These are phyloP conservation scores for Sinopyrophorus schimmeli DNA, from an alignment of 2,888 invertebrate species.

Conservation along the genomic window DNA sequence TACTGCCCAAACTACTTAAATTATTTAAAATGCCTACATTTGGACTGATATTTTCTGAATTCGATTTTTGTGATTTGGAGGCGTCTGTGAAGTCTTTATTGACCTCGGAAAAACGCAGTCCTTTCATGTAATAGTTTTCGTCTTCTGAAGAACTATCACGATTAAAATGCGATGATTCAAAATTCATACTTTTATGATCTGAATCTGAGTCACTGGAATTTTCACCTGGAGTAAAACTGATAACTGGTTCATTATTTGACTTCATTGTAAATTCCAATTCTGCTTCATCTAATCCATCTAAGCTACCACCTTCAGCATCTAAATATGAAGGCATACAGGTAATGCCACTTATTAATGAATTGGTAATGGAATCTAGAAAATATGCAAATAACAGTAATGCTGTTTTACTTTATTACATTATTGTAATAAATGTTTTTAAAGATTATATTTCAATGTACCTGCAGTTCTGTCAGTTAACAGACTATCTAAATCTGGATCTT, in stretches of 20 bases:
- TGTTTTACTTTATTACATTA: no score
- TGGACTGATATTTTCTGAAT: background rate
- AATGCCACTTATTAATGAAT: conserved; percentile 49
- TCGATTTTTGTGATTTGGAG: conserved; percentile 5
- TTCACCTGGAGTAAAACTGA: conserved; percentile 39
- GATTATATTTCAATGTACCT: conserved; percentile 44
- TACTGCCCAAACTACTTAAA: conserved; percentile 34
- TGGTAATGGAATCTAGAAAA: conserved; percentile 48
- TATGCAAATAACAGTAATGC: conserved; percentile 6
- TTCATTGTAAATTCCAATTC: conserved; percentile 45
- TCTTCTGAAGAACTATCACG: conserved; percentile 52
- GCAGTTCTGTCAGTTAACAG: conserved; percentile 49
- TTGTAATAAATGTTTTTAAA: background rate
- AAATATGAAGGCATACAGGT: conserved; percentile 52
- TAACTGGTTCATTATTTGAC: conserved; percentile 18
- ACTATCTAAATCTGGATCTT: conserved; percentile 48
- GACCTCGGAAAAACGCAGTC: conserved; percentile 46
- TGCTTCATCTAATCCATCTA: conserved; percentile 48
- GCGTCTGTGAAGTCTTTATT: conserved; percentile 23
- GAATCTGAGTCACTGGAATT: conserved; percentile 51
- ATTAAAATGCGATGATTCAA: conserved; percentile 54
- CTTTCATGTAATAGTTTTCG: conserved; percentile 47
- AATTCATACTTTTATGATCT: conserved; percentile 49
- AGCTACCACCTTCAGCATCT: conserved; percentile 48
- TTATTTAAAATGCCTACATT: conserved; percentile 35